Evolutionary conservation across 1,140 invertebrate genomes (phyloP).

Genomic region (Drosophila arawakana): DNA sequence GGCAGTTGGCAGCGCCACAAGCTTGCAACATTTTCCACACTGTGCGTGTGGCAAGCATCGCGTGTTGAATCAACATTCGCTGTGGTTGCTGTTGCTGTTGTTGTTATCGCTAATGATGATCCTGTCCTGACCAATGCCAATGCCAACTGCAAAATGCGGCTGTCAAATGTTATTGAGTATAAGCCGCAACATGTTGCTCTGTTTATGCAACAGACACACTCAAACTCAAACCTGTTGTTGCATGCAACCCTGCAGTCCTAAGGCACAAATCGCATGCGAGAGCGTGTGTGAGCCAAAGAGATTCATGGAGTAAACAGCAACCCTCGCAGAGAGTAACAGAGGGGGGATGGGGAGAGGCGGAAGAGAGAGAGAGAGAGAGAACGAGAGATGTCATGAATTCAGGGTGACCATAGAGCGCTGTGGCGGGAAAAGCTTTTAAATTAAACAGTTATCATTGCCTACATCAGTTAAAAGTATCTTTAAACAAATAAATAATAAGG

Average conservation of each 20-base stretch:
- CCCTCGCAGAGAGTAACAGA: slow-evolving; percentile 29
- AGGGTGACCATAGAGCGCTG: slow-evolving; percentile 42
- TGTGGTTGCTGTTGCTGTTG: neutral
- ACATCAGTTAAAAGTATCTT: neutral
- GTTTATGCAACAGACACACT: slow-evolving; percentile 30
- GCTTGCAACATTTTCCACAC: slow-evolving; percentile 12
- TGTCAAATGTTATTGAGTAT: slow-evolving; percentile 27
- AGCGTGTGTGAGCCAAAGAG: neutral
- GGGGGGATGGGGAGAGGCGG: neutral
- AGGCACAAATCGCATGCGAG: slow-evolving; percentile 67
- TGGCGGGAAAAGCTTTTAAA: slow-evolving; percentile 15
- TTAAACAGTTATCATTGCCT: slow-evolving; percentile 2
- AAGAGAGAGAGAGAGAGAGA: neutral
- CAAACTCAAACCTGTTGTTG: slow-evolving; percentile 71
- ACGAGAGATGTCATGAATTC: neutral
- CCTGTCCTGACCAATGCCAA: slow-evolving; percentile 53
- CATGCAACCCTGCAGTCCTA: slow-evolving; percentile 30
- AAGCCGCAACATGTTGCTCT: slow-evolving; percentile 65
- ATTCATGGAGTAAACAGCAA: slow-evolving; percentile 34
- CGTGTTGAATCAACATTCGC: slow-evolving; percentile 52
- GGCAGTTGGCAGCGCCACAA: slow-evolving; percentile 11
- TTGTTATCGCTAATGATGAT: slow-evolving; percentile 53
- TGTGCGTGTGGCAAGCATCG: slow-evolving; percentile 55
- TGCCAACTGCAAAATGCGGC: slow-evolving; percentile 40
- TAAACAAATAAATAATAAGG: neutral